Evolutionary conservation across 2,113 vertebrate species (phyloP).

Genomic region (Vireo altiloquus): DNA sequence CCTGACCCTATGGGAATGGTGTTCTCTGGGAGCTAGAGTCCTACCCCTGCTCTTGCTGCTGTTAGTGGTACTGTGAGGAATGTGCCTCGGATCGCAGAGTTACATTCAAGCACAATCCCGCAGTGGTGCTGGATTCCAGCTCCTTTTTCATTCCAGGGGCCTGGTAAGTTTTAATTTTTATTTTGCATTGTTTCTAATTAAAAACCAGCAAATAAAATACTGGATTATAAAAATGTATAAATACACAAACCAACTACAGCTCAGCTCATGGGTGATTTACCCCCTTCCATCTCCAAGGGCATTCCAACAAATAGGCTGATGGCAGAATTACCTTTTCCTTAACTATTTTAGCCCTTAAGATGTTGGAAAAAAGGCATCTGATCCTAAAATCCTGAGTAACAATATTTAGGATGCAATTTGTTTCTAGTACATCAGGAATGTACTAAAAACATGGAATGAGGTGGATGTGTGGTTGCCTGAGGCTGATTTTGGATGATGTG

Average conservation of each 20-base stretch:
- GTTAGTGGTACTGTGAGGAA: too few relatives aligned
- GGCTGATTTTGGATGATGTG: not conserved
- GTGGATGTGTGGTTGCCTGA: not conserved
- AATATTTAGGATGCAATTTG: not conserved
- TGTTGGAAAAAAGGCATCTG: not conserved
- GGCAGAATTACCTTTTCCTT: not conserved
- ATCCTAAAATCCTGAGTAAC: not conserved
- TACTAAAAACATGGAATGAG: not conserved
- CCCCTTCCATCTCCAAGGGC: not conserved
- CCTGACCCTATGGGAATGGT: fast-evolving
- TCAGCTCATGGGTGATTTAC: not conserved
- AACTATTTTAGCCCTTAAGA: not conserved
- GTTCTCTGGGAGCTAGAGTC: not conserved
- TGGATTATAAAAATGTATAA: not conserved
- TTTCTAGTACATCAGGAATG: not conserved
- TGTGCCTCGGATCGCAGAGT: fast-evolving
- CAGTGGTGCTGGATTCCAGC: not conserved
- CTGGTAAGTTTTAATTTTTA: not conserved
- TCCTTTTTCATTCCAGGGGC: not conserved
- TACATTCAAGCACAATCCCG: not conserved
- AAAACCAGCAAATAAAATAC: not conserved
- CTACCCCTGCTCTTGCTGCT: not conserved
- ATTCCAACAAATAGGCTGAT: not conserved
- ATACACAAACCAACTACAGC: not conserved
- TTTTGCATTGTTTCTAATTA: not conserved